Base-by-base conservation (phyloP, 64 coral and sea anemone species). In the Montipora efflorescens region DNA sequence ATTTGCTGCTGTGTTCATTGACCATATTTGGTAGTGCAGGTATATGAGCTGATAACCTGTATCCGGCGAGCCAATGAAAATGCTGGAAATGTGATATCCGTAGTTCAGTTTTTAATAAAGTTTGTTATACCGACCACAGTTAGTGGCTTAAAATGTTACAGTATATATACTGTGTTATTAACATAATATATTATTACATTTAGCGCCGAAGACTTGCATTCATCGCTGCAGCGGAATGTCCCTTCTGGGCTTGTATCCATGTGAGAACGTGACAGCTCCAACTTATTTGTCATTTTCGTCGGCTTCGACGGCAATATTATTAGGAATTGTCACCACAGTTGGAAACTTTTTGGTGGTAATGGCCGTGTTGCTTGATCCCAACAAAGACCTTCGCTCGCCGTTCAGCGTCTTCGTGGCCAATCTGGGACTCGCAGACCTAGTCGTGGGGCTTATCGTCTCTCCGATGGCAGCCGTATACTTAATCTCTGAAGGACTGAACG, bases 331-430 rank as follows among this genome's bases (percentile, higher is more conserved):
- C 2, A 77, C 90, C 3, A 75, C 77, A 12, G 80, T 74, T 16
- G 90, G 90, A 11, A 92, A 92, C 76, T 22, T 82, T 48, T 79
- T 92, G 45, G 90, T 92, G 19, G 14, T 92, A 59, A 28, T 86
- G 22, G 85, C 90, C 3, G 73, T 92, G 16, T 92, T 77, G 3
- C 47, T 66, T 62, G 73, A 92, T 15, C 90, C 90, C 4, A 23
- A 92, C 81, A 92, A 87, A 8, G 78, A 92, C 43, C 71, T 92
- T 2, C 69, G 90, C 19, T 85, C 90, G 10, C 90, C 81, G 46
- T 92, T 92, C 77, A 85, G 48, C 77, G 85, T 75, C 55, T 92
- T 85, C 45, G 90, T 92, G 21, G 90, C 77, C 15, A 92, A 92
- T 11, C 78, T 92, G 21, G 81, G 79, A 8, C 11, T 92, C 1